These are phyloP conservation scores for Gymnoscopelus braueri DNA, from an alignment of 2,797 vertebrate species.

Conservation along the genomic window DNA sequence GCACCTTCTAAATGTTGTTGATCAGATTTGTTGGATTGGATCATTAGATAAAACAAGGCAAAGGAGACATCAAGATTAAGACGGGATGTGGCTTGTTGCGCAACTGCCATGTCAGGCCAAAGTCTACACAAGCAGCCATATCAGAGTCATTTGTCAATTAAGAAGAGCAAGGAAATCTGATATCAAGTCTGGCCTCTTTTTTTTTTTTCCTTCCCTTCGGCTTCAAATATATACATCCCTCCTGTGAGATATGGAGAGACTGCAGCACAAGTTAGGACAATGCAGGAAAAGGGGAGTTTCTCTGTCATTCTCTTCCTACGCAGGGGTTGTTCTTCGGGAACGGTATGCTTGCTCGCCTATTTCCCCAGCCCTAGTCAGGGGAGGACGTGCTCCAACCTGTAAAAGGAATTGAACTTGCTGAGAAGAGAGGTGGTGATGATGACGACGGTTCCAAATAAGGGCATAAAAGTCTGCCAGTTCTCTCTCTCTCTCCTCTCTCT, in stretches of 20 bases:
- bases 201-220: conserved; percentile 8
- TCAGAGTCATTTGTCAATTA: not conserved
- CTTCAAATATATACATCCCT: conserved; percentile 3
- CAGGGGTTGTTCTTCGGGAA: conserved; percentile 16
- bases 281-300: conserved; percentile 24
- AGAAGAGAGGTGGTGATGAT: conserved; percentile 56
- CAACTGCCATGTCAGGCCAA: conserved; percentile 13
- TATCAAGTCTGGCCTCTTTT: conserved; percentile 21
- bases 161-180: conserved; percentile 32
- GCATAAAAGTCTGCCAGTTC: conserved; percentile 60
- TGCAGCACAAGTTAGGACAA: conserved; percentile 51
- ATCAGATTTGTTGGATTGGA: not conserved
- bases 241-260: conserved; percentile 16
- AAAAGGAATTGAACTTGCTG: conserved; percentile 77
- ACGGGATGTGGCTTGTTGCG: too few relatives aligned
- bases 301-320: conserved; percentile 3
- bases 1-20: not conserved
- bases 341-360: conserved; percentile 23
- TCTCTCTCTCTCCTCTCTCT: too few relatives aligned
- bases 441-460: conserved; percentile 79
- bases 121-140: conserved; percentile 1
- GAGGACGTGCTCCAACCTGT: conserved; percentile 79
- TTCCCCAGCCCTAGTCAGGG: conserved; percentile 20
- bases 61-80: not conserved
- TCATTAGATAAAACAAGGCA: not conserved